These are phyloP conservation scores for Nothocercus julius DNA, from an alignment of 2,113 vertebrate species.

Conservation along the genomic window DNA sequence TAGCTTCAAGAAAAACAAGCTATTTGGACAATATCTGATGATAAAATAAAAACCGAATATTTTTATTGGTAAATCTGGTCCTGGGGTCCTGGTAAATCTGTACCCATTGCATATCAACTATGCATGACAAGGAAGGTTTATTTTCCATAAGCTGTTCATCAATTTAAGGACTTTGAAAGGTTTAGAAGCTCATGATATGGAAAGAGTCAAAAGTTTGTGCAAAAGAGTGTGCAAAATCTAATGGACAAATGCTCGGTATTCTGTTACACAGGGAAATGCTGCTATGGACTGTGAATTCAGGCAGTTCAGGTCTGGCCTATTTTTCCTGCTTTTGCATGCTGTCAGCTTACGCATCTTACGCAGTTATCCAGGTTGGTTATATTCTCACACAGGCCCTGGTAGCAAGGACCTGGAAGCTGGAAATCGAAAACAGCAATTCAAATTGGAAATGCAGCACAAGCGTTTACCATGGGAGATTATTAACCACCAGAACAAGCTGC, in stretches of 20 bases:
- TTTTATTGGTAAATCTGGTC: background rate
- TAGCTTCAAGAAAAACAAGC: background rate
- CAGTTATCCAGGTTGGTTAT: background rate
- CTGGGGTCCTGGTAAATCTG: too few relatives aligned
- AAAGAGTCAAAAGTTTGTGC: background rate
- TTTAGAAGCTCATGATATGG: background rate
- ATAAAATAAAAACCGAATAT: background rate
- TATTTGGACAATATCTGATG: background rate
- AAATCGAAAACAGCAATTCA: background rate
- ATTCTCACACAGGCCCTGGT: too few relatives aligned
- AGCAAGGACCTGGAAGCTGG: too few relatives aligned
- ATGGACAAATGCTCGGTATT: background rate
- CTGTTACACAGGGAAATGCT: background rate
- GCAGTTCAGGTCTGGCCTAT: background rate
- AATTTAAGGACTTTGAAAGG: background rate
- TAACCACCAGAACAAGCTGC: background rate
- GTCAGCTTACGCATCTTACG: background rate
- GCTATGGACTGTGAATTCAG: too few relatives aligned
- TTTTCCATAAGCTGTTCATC: background rate
- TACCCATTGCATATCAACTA: background rate
- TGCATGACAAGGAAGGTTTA: background rate
- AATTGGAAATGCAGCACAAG: background rate
- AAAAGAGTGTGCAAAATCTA: background rate
- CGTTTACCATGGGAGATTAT: background rate
- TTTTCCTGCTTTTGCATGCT: background rate